phyloP scores from a whole-genome alignment of 2,113 vertebrate genomes.

The Acrocephalus arundinaceus region DNA sequence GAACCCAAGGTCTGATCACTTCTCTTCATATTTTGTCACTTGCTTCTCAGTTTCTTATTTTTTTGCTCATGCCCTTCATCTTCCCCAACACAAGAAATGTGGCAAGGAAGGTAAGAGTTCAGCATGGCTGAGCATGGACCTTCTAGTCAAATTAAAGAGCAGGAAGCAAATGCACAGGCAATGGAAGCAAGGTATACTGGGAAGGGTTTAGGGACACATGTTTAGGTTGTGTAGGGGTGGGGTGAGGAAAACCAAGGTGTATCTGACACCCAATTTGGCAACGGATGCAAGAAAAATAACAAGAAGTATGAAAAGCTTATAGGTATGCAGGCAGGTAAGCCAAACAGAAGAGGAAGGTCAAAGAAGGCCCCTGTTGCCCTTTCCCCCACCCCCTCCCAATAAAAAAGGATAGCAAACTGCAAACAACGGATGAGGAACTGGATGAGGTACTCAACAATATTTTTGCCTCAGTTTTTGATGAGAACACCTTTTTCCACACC shows the following conservation, averaged over 20 bases:
- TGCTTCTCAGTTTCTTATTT: not conserved
- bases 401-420: not conserved
- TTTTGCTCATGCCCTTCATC: not conserved
- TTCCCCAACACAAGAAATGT: not conserved
- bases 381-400: fast-evolving
- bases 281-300: not conserved
- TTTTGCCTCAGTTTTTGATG: not conserved
- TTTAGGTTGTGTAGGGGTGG: fast-evolving
- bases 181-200: not conserved
- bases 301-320: too few species aligned
- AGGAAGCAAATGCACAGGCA: not conserved
- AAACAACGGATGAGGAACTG: not conserved
- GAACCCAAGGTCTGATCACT: not conserved
- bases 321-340: not conserved
- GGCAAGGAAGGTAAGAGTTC: not conserved
- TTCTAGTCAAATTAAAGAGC: not conserved
- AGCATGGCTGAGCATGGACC: not conserved
- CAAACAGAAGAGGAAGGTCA: not conserved
- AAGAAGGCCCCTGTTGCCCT: not conserved
- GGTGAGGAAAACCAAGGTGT: not conserved
- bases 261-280: not conserved
- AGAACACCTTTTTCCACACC: not conserved
- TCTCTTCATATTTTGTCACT: not conserved
- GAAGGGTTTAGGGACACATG: not conserved
- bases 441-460: not conserved